Evolutionary conservation across 2,797 vertebrate genomes (phyloP), one percentile per base, ranked within the genome.

Genomic region (Linurgus olivaceus): DNA sequence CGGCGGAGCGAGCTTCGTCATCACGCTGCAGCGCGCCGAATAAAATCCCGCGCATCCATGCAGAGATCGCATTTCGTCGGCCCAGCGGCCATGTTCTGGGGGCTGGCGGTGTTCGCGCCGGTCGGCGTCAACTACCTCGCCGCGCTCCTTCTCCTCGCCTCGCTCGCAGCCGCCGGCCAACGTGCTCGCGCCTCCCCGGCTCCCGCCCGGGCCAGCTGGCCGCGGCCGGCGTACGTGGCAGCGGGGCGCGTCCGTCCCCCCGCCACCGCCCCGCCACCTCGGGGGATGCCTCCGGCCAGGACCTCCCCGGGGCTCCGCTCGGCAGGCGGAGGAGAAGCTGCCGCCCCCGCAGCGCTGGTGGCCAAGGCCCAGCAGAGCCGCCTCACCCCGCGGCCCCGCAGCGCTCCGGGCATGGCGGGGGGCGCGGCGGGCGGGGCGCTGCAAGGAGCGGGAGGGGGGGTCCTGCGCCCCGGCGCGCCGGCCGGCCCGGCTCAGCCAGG

Each of bases 181-280:
- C 13, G 47, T 14, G 51, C 79, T 74, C 35, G 20, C 80, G 21
- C 66, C 88, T 85, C 81, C 63, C 70, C 13, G 61, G 66, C 90
- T 74, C 94, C 71, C 12, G 62, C 88, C 82, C 8, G 47, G 70
- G 88, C 94, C 93, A 66, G 82, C 92, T 91, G 86, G 88, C 82
- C 77, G 65, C 80, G n/a, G 58, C 82, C 70, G 20, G 78, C 40
- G 86, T 78, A 96, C 94, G 96, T 96, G 95, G 95, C 95, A 91
- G 90, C 61, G 51, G 57, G 86, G 52, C 17, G 65, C 37, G 29
- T 37, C 93, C 65, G 35, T 42, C 52, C 63, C 76, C 75, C 75
- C 44, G 15, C 62, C 38, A 9, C 51, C 86, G 26, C 61, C 63
- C 76, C 47, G 13, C 85, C 33, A 6, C 68, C 85, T 29, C 61